Conservation (phyloP, 2,113 vertebrate genomes). For the Chaetodon trifascialis region DNA sequence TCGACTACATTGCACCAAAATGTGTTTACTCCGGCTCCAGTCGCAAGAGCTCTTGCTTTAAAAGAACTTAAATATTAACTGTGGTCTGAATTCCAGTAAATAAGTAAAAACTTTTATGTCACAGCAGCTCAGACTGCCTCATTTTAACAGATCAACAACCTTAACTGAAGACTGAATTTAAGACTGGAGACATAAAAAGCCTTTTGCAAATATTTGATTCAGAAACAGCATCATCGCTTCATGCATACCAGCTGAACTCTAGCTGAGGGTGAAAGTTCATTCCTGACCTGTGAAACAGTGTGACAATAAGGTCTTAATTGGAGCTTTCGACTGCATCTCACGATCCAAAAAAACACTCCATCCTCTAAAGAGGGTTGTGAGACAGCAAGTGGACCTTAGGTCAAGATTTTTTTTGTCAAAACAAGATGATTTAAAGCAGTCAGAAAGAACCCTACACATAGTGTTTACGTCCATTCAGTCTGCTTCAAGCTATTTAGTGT, state of each 20-base stretch:
- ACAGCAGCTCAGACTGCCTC: constrained; percentile 24
- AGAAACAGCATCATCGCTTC: constrained; percentile 7
- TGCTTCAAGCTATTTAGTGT: background rate
- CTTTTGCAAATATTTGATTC: constrained; percentile 5
- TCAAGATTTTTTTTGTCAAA: background rate
- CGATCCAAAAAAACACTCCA: no score
- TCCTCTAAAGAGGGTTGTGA: background rate
- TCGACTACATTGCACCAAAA: background rate
- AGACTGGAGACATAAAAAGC: constrained; percentile 14
- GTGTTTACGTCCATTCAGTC: background rate
- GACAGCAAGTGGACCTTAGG: background rate
- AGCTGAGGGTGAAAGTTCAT: background rate
- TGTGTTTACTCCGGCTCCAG: constrained; percentile 30
- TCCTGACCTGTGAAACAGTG: background rate
- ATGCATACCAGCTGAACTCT: background rate
- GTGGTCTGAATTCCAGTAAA: constrained; percentile 39
- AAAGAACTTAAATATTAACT: constrained; percentile 21
- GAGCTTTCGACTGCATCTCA: background rate
- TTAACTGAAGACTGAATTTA: constrained; percentile 17
- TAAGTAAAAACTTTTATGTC: background rate
- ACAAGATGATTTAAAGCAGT: background rate
- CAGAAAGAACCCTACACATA: constrained; percentile 1
- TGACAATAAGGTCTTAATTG: constrained; percentile 6
- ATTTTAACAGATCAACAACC: constrained; percentile 29
- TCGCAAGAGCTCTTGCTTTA: constrained; percentile 1